These are phyloP conservation scores for Scaptomyza pallida DNA, from an alignment of 1,140 invertebrate species.

Conservation along the genomic window DNA sequence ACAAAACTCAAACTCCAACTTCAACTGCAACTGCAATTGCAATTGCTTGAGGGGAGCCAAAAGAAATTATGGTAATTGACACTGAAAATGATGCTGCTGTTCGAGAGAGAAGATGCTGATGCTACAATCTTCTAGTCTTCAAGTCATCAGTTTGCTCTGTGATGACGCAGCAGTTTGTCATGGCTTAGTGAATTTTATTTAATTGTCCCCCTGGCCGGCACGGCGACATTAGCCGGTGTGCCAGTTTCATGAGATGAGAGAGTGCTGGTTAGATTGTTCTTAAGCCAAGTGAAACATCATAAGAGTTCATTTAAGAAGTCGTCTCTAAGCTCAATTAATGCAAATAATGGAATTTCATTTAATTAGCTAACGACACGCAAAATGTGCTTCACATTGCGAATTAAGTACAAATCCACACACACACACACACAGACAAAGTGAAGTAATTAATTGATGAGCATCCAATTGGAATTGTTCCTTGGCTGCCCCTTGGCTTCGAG, in stretches of 20 bases:
- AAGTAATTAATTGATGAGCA: constrained; percentile 37
- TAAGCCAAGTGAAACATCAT: constrained; percentile 7
- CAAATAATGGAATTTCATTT: constrained; percentile 77
- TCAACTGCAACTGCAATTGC: constrained; percentile 9
- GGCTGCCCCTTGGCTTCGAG: not conserved
- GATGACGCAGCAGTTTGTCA: constrained; percentile 59
- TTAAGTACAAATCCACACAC: not conserved
- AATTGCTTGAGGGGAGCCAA: constrained; percentile 7
- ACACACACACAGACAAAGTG: not conserved
- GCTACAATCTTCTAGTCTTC: constrained; percentile 14
- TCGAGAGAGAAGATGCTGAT: constrained; percentile 19
- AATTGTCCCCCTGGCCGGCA: constrained; percentile 40
- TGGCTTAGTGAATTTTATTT: constrained; percentile 43
- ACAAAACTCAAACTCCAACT: constrained; percentile 40
- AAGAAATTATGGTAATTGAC: constrained; percentile 69
- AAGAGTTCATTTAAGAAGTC: constrained; percentile 54
- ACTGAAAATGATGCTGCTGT: constrained; percentile 60
- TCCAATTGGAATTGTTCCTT: constrained; percentile 9
- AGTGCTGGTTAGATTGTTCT: no score
- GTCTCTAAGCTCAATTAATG: constrained; percentile 71
- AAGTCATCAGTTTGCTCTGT: constrained; percentile 8
- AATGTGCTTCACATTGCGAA: constrained; percentile 7
- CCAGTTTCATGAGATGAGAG: constrained; percentile 1
- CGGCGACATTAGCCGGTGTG: constrained; percentile 14
- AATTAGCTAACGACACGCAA: constrained; percentile 58